phyloP scores from a whole-genome alignment of 2,797 vertebrate species.

The Molothrus aeneus region DNA sequence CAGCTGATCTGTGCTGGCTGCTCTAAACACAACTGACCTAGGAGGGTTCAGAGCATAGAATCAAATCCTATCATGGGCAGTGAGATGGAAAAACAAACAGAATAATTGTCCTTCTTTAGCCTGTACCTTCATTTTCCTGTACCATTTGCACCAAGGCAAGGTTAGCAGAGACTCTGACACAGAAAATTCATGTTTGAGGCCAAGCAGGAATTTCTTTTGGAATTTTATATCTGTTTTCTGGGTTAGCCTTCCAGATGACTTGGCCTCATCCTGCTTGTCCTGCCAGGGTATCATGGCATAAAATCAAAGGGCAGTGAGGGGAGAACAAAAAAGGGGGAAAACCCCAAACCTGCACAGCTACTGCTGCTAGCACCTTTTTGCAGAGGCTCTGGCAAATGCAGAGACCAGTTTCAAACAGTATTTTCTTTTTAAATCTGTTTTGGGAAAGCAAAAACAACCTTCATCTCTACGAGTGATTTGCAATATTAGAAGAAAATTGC shows the following conservation, averaged over 20 bases:
- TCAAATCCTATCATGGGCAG: background rate
- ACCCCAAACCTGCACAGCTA: background rate
- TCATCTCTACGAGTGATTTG: background rate
- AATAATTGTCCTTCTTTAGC: background rate
- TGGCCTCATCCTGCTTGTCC: background rate
- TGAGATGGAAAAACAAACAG: background rate
- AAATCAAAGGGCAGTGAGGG: background rate
- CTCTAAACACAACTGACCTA: background rate
- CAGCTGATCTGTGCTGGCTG: background rate
- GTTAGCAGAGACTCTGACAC: background rate
- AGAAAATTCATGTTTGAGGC: background rate
- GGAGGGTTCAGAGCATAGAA: background rate
- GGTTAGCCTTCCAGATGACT: background rate
- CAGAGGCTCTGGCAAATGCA: background rate
- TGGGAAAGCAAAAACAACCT: background rate
- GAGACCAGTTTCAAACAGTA: background rate
- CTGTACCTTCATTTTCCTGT: background rate
- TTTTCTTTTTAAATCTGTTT: background rate
- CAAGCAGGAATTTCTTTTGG: background rate
- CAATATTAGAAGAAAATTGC: background rate
- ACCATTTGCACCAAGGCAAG: background rate
- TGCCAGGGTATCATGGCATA: background rate
- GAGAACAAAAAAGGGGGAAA: rapidly evolving
- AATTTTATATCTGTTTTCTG: background rate
- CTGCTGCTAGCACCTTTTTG: background rate